Evolutionary conservation across 2,797 vertebrate species (phyloP), one percentile per base, ranked within the genome.

Genomic region (Sus cebifrons): DNA sequence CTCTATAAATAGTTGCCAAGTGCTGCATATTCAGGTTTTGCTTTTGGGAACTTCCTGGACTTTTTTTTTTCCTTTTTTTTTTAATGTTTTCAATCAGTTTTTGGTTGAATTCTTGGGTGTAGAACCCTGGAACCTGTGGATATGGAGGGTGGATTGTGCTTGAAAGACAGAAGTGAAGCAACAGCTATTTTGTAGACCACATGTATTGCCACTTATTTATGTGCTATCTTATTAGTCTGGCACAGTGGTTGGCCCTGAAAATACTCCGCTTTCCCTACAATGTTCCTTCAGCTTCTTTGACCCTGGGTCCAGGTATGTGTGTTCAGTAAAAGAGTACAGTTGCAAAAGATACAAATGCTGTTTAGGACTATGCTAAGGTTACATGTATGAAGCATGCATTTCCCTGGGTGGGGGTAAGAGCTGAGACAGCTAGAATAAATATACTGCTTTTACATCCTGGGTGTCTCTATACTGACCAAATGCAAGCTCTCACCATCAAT

Each of bases 81-180:
- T 21, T 13, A 29, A 65, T 27, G 29, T 65, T 65, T 29, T 65
- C 12, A 14, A 0, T 32, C 18, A 56, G 12, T 56, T 56, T 3
- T 58, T 56, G 18, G 54, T 58, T 78, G n/a, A 78, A 56, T 78
- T 32, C 54, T 32, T 15, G 11, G 9, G 27, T 64, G 62, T 64
- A 21, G 62, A 64, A 12, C 62, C 62, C 62, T 64, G 6, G 75
- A 78, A 12, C 52, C 54, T n/a, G 8, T 2, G n/a, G 29, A 32
- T 20, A 56, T 32, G 54, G 54, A 78, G n/a, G 6, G 52, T 58
- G 32, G 52, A 32, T 32, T 56, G 52, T 8, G 52, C n/a, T 8
- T 79, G 27, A 84, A 94, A 94, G 4, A 14, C 7, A 83, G 12
- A 89, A 96, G 64, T 83, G 32, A 95, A 74, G 5, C 8, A 56